Base-by-base conservation (phyloP, 2,797 vertebrate species). In the Dipus sagitta region DNA sequence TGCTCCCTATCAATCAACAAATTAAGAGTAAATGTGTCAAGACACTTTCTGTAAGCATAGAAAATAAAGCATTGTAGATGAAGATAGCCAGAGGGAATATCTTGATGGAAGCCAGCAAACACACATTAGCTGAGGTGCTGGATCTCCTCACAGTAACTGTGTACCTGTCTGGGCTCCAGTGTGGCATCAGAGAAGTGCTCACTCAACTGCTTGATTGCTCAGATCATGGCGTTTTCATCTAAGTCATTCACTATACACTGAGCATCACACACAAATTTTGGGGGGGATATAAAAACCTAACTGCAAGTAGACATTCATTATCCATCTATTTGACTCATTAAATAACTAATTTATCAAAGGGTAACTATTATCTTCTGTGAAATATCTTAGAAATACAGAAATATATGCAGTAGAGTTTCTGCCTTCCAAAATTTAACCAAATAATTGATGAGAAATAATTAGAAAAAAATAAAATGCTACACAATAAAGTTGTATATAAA, bases 51-150 rank as follows among this genome's bases (percentile, higher is more conserved):
- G 54, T 96, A 97, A 97, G 74, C 94, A 97, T 84, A 95, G 90
- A 96, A 97, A 96, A 92, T 92, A 97, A 95, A 92, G 1, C 6
- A 90, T 94, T 96, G 95, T 95, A 97, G 97, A 97, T 96, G 97
- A 96, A 97, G 95, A 60, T 28, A 93, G 90, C 90, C 93, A 96
- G 76, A 88, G 91, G 85, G 82, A 96, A 80, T 30, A 95, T 95
- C 97, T 97, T 95, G 92, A 94, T 92, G 88, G 92, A 62, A 96
- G 67, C 93, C 96, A 96, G 86, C 30, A 97, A 96, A 95, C 47
- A 42, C 78, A 96, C 96, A 96, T 77, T 83, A 95, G 64, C 58
- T 85, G 47, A 80, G 93, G 10, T 77, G 82, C 90, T 93, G 96
- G 74, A 95, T 93, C 92, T 96, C 96, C 95, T 97, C 74, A 77